Base-by-base conservation (phyloP, 2,888 invertebrate species). In the Aspidiotus destructor region DNA sequence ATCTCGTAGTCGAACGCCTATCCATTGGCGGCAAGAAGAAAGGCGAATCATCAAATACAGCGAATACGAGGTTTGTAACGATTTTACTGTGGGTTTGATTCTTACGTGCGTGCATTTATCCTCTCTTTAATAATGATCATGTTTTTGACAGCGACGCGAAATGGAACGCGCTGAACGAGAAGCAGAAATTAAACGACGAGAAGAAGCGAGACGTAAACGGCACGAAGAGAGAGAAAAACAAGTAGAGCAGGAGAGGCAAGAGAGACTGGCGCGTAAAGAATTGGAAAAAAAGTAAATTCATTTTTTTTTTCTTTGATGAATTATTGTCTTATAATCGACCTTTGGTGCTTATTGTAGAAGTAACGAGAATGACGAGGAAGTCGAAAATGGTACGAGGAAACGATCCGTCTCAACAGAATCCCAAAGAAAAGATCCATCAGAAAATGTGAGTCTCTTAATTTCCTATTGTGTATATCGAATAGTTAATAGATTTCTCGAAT, bases 1-100 rank as follows among this genome's bases (percentile, higher is more conserved):
- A 13, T 90, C 90, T 70, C 85, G 93, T 0, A 94, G 94, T 74
- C 85, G 84, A 41, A 96, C 96, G 1, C 96, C 96, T 10, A 91
- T 94, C 8, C 95, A 96, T 78, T 96, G 96, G 96, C 85, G 89
- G 55, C 87, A 90, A 75, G 93, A 92, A 70, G 89, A 92, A 77
- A 83, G 87, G 28, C 83, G 91, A 64, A 89, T 89, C 62, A 89
- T 93, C 72, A 89, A 90, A 76, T 80, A 90, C 1, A 86, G 87
- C 0, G 89, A 92, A 75, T 85, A 88, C 74, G 88, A 91, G 81
- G 85, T 84, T 74, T n/a, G 52, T 52, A 41, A 62, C 54, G n/a
- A n/a, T n/a, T n/a, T n/a, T n/a, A n/a, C n/a, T n/a, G n/a, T n/a
- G n/a, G 58, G 70, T 16, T 60, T 28, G 8, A 5, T 7, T 1